Evolutionary conservation across 1,140 invertebrate genomes (phyloP).

Genomic region (Pseudomyrmex cubaensis): DNA sequence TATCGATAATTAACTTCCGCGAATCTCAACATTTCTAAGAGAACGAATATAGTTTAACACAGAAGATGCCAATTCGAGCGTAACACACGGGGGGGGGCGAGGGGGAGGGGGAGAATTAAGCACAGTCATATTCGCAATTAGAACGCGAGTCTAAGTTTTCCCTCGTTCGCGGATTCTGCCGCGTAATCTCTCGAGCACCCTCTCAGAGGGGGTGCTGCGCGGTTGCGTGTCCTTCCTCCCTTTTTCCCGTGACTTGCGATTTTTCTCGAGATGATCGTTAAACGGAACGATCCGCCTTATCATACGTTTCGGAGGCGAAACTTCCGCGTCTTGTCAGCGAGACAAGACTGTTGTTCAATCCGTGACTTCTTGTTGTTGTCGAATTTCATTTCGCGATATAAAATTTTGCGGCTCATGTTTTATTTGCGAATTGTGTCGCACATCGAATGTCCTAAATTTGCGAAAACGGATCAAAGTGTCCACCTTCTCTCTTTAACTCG

Average conservation of each 20-base stretch:
- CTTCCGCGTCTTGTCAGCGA: neutral
- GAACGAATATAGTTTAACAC: constrained; percentile 27
- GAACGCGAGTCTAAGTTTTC: constrained; percentile 71
- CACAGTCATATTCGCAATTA: constrained; percentile 78
- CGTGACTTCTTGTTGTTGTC: constrained; percentile 5
- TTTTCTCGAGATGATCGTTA: constrained; percentile 73
- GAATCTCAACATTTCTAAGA: neutral
- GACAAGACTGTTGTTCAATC: neutral
- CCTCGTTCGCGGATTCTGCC: constrained; percentile 74
- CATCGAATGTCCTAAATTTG: neutral
- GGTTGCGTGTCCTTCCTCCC: constrained; percentile 38
- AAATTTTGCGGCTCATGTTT: neutral
- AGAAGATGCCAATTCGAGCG: constrained; percentile 32
- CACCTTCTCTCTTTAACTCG: constrained; percentile 43
- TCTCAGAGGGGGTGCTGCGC: neutral
- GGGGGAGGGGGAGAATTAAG: constrained; percentile 69
- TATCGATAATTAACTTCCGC: neutral
- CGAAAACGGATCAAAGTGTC: neutral
- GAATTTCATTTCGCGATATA: neutral
- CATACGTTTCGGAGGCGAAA: constrained; percentile 43
- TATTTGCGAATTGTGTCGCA: neutral
- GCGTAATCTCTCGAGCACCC: constrained; percentile 63
- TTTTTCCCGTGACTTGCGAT: constrained; percentile 72
- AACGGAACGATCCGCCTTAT: constrained; percentile 52
- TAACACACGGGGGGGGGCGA: neutral